Base-by-base conservation (phyloP, 2,113 vertebrate species). In the Rallus limicola region DNA sequence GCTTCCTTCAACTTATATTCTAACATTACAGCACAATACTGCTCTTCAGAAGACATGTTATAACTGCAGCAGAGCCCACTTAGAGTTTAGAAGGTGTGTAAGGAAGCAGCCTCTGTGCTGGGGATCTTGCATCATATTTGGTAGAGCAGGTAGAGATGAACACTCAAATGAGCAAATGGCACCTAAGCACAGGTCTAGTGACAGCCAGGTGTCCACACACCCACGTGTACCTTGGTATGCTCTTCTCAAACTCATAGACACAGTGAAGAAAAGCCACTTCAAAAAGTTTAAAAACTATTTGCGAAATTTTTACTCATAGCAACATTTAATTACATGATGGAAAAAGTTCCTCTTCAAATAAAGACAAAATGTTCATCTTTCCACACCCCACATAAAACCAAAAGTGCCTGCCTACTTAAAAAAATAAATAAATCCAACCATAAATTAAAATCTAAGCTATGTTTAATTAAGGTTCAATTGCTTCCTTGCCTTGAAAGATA, bases 381-480 rank as follows among this genome's bases (percentile, higher is more conserved):
- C 48, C 80, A 78, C 53, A 60, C n/a, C 44, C 62, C 77, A 60
- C 78, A 74, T 24, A 68, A 92, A 88, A 28, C 20, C 59, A 81
- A 31, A 95, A 86, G 55, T 78, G 25, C 9, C 24, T 62, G 53
- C 21, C 68, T 75, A 42, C 67, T 80, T 86, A 77, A 52, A 50
- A 82, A 40, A 46, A 64, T 36, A 36, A 79, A 67, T n/a, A 64
- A 76, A 71, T 36, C 28, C 56, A 83, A 70, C 46, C 34, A 92
- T 91, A 86, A 92, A 94, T 93, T 92, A 96, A 81, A 92, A 71
- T 55, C 58, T 88, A 88, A 90, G 56, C 69, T 95, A 60, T 4
- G 5, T 56, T 93, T 90, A 88, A 90, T 86, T 92, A 95, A 96
- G 58, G 52, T 88, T 88, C 76, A 88, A 95, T 88, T 88, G 40